Evolutionary conservation across 2,113 vertebrate genomes (phyloP), one percentile per base, ranked within the genome.

Genomic region (Bathybates hornii): DNA sequence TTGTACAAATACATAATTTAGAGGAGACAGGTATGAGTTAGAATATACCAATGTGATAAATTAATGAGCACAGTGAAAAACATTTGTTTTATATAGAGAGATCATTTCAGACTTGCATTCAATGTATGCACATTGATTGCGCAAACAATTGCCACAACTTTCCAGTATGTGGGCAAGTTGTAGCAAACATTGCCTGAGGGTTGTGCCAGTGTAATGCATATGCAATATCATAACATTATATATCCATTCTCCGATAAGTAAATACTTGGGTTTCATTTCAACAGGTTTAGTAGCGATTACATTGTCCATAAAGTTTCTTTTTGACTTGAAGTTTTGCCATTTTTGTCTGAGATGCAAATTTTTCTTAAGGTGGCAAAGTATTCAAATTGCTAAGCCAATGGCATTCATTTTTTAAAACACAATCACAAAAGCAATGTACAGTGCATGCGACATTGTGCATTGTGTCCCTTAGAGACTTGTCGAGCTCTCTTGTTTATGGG

Each of bases 251-350:
- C 13, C 24, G 32, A 32, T 50, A 7, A 80, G 87, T 73, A 68
- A 85, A 85, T 61, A 38, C 17, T 66, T 36, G 17, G 2, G 61
- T 66, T 66, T 66, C 6, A 38, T 66, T 66, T 66, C 10, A 38
- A 13, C 34, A 66, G 61, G 34, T 38, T 38, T 66, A 12, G 34
- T 66, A 83, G 68, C 8, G 38, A 88, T 36, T 50, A 81, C 87
- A 88, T 85, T 87, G 45, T 86, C 80, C 38, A 29, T 48, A 73
- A 80, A 85, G 81, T 82, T 82, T 90, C 43, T 83, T 84, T 90
- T 93, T 90, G 29, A 90, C 88, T 84, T 94, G 91, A 90, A 92
- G 93, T 93, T 94, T 91, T 90, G 87, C 81, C 78, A 89, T 81
- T 94, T 92, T 68, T 91, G 91, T 90, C 83, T 89, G 19, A 21